Percentiles rank a stretch among this genome's conserved stretches.
phyloP scores from a whole-genome alignment of 2,113 vertebrate species.

The Chaetodon auriga region DNA sequence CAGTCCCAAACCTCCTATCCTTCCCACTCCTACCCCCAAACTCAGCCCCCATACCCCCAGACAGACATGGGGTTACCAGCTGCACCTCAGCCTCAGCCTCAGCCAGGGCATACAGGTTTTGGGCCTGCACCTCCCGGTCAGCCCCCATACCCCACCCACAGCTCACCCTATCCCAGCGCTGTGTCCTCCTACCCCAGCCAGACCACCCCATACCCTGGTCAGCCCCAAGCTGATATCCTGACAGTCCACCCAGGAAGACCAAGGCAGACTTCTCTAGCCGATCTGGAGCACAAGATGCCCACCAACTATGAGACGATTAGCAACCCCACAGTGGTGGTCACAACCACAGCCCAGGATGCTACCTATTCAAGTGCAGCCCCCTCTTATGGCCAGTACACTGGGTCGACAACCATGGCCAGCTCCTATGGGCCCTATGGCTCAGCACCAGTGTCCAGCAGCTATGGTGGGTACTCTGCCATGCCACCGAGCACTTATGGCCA shows the following conservation, averaged over 20 bases:
- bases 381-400: conserved; percentile 82
- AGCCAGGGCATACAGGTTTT: conserved; percentile 87
- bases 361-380: conserved; percentile 78
- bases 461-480: conserved; percentile 80
- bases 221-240: conserved; percentile 86
- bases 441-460: conserved; percentile 80
- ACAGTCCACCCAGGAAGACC: conserved; percentile 89
- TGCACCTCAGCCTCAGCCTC: conserved; percentile 81
- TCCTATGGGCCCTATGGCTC: conserved; percentile 82
- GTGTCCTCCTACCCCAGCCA: conserved; percentile 87
- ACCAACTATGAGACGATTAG: conserved; percentile 96
- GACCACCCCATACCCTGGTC: conserved; percentile 85
- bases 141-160: conserved; percentile 89
- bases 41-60: conserved; percentile 87
- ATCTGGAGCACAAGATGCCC: conserved; percentile 96
- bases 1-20: conserved; percentile 87
- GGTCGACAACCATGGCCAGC: conserved; percentile 79
- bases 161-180: conserved; percentile 86
- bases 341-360: conserved; percentile 87
- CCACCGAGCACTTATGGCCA: conserved; percentile 84
- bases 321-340: conserved; percentile 86
- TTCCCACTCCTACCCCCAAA: conserved; percentile 85
- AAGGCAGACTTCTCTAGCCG: conserved; percentile 93
- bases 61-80: conserved; percentile 86
- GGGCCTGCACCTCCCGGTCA: conserved; percentile 84